These are phyloP conservation scores for Chamaea fasciata DNA, from an alignment of 2,113 vertebrate species.

Conservation along the genomic window DNA sequence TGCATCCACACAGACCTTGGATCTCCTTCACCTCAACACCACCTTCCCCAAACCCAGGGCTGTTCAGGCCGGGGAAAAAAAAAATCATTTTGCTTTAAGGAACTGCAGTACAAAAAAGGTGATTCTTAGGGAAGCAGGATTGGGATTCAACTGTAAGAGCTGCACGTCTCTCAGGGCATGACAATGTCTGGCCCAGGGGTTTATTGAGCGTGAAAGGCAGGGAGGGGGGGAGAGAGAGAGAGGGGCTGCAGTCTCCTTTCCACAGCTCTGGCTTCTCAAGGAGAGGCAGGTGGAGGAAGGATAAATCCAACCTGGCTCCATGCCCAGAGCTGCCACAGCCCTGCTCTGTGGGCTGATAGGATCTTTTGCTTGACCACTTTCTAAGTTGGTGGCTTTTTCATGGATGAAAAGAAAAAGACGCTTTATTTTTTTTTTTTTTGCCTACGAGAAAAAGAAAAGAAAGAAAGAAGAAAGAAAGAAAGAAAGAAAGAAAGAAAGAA, in stretches of 20 bases:
- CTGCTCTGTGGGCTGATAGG: accelerated
- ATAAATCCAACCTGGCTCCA: not conserved
- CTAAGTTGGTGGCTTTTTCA: not conserved
- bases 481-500: not conserved
- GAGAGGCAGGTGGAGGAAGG: not conserved
- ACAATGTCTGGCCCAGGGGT: not conserved
- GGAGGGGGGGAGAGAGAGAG: not conserved
- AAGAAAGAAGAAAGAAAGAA: not conserved
- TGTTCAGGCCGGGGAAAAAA: not conserved
- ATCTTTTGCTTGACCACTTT: not conserved
- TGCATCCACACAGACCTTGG: not conserved
- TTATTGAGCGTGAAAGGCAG: not conserved
- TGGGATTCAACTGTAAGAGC: not conserved
- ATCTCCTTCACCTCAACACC: not conserved
- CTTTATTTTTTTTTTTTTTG: not conserved
- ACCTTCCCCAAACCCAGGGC: not conserved
- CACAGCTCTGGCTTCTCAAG: not conserved
- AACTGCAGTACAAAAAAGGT: not conserved
- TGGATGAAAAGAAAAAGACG: not conserved
- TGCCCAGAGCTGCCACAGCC: not conserved
- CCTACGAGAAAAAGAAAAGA: not conserved
- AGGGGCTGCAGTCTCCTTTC: not conserved
- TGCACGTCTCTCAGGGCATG: not conserved
- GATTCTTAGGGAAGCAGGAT: not conserved
- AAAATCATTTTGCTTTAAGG: not conserved